Base-by-base conservation (phyloP, 2,888 invertebrate genomes). In the Drosophila siamana region DNA sequence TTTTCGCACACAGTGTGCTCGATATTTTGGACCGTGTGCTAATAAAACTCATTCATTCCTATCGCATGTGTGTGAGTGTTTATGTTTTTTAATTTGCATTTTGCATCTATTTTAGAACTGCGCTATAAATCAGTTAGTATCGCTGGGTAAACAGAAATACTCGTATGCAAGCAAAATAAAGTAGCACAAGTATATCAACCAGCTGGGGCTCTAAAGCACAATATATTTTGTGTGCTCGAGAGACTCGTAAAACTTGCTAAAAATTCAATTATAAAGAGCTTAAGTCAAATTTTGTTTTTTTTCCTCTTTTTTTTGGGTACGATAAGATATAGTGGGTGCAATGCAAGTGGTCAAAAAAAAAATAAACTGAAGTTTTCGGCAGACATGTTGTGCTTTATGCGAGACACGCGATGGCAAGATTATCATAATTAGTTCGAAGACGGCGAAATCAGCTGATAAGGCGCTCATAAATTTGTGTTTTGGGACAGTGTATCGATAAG, bases 61-160 rank as follows among this genome's bases (percentile, higher is more conserved):
- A 36, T 28, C 24, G n/a, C n/a, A n/a, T 9, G 15, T 7, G 3
- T 7, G 11, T 55, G 24, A 28, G 26, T 51, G 26, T 16, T 13
- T 43, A 15, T 30, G 8, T 26, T 9, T 33, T 50, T 44, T 28
- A 24, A 54, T 74, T 66, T 50, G 43, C 38, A 64, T 43, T 59
- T 38, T 26, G 48, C 50, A 51, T 40, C 72, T 75, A 75, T 76
- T 72, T 72, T 76, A 24, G 64, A 46, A 72, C 36, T 30, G 30
- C 38, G 66, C 40, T 26, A 63, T 55, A 64, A 64, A 76, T 52
- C 51, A 52, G 48, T 59, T 51, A 30, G 43, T 30, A 4, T 19
- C 22, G 4, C 6, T 46, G 2, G 46, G 22, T 19, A 47, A 57
- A 30, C 9, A 28, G 9, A 41, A 52, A 33, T 9, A 11, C 9